A percentile compares a stretch with the other conserved stretches of the same genome.
These are phyloP conservation scores for Ceyx margarethae DNA, from an alignment of 2,113 vertebrate genomes.

Conservation along the genomic window DNA sequence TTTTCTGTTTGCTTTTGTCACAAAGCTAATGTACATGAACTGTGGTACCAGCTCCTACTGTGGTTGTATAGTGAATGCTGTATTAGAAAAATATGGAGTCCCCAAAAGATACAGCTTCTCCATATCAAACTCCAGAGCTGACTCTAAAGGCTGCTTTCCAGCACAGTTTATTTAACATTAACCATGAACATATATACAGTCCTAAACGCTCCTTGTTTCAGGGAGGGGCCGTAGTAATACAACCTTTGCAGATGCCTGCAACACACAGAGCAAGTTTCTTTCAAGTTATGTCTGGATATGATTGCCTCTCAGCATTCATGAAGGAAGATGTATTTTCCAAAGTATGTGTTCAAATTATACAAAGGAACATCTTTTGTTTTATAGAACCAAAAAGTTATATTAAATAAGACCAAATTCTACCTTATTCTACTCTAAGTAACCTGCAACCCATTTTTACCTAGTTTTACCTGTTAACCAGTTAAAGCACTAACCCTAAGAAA, in stretches of 20 bases:
- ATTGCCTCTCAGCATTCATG: background rate
- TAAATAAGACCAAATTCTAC: background rate
- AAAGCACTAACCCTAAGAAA: background rate
- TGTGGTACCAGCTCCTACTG: background rate
- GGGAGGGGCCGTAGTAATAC: background rate
- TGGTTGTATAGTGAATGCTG: background rate
- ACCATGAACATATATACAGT: background rate
- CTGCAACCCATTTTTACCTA: background rate
- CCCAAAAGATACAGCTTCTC: background rate
- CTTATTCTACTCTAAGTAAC: background rate
- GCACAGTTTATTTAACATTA: conserved; percentile 25
- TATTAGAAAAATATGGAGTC: background rate
- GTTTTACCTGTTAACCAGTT: background rate
- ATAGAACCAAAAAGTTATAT: background rate
- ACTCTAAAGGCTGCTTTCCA: conserved; percentile 1
- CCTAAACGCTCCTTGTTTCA: background rate
- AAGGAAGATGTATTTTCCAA: background rate
- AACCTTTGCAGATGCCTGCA: background rate
- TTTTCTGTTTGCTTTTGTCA: background rate
- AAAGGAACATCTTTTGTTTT: background rate
- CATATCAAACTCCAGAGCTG: background rate
- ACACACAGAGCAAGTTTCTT: background rate
- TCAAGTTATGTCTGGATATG: background rate
- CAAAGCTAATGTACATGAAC: background rate
- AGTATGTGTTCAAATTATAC: background rate